Evolutionary conservation across 2,888 invertebrate species (phyloP).

Genomic region (Chirona hameri): DNA sequence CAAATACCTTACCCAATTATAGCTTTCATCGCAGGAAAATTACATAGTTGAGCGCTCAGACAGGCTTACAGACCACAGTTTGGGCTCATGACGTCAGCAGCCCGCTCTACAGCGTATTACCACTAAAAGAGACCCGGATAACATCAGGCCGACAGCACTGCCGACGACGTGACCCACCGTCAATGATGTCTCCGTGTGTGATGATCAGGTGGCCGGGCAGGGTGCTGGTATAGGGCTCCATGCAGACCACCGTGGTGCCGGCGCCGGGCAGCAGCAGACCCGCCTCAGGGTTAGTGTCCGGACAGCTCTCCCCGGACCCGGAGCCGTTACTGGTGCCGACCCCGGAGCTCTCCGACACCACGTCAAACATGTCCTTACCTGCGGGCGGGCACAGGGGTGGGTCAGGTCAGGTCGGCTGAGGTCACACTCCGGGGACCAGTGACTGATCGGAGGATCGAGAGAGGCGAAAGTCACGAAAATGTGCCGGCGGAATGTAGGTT

Average conservation of each 20-base stretch:
- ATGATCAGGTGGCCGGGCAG: conserved; percentile 75
- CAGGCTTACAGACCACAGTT: no score
- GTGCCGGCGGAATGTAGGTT: no score
- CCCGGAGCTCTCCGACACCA: conserved; percentile 70
- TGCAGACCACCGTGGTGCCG: conserved; percentile 63
- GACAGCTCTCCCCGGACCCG: conserved; percentile 44
- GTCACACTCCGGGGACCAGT: no score
- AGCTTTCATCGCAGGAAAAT: no score
- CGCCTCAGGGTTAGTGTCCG: conserved; percentile 36
- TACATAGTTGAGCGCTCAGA: no score
- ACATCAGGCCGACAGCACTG: not conserved
- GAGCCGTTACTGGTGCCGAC: conserved; percentile 83
- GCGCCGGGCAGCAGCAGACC: conserved; percentile 33
- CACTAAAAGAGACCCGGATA: no score
- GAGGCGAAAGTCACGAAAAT: no score
- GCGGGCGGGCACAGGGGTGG: conserved; percentile 52
- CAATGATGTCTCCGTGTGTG: conserved; percentile 83
- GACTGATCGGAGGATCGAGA: no score
- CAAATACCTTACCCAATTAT: no score
- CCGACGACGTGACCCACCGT: conserved; percentile 57
- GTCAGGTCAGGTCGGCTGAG: no score
- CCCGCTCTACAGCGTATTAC: no score
- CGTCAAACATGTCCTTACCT: conserved; percentile 57
- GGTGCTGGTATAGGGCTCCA: conserved; percentile 70
- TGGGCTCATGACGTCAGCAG: no score